Conservation (phyloP, 64 coral and sea anemone genomes). For the Pocillopora damicornis region DNA sequence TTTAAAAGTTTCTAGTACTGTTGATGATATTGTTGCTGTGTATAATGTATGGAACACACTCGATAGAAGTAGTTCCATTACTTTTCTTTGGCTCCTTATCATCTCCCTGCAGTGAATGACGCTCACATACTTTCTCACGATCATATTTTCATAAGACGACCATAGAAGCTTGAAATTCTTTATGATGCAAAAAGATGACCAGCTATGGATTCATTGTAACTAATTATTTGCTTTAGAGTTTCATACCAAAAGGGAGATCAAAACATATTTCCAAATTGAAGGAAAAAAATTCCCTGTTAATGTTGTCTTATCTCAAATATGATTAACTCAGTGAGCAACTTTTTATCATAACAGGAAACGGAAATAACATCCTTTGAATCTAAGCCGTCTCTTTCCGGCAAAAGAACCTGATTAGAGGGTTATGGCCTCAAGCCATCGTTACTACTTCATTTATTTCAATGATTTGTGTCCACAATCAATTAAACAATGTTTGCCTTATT, state of each 20-base stretch:
- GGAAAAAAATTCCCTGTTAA: background rate
- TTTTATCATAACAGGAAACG: slow-evolving; percentile 1
- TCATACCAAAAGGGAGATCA: background rate
- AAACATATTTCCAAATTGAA: background rate
- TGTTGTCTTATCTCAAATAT: background rate
- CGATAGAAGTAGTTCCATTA: too few species aligned
- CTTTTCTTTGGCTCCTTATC: too few species aligned
- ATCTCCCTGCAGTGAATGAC: too few species aligned
- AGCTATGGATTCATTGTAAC: too few species aligned
- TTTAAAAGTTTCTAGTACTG: too few species aligned
- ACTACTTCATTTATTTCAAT: background rate
- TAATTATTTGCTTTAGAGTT: background rate
- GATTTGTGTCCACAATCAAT: background rate
- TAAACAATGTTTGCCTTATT: background rate
- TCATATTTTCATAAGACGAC: too few species aligned
- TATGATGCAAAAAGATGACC: too few species aligned
- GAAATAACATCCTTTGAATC: background rate
- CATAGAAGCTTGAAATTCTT: too few species aligned
- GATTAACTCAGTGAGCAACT: slow-evolving; percentile 8
- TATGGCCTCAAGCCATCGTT: background rate
- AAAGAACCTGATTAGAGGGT: background rate
- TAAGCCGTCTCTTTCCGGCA: background rate
- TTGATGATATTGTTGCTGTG: too few species aligned
- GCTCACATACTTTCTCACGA: too few species aligned
- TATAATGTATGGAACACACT: too few species aligned